Conservation (phyloP, 2,797 vertebrate species). For the Rhinoraja longicauda region DNA sequence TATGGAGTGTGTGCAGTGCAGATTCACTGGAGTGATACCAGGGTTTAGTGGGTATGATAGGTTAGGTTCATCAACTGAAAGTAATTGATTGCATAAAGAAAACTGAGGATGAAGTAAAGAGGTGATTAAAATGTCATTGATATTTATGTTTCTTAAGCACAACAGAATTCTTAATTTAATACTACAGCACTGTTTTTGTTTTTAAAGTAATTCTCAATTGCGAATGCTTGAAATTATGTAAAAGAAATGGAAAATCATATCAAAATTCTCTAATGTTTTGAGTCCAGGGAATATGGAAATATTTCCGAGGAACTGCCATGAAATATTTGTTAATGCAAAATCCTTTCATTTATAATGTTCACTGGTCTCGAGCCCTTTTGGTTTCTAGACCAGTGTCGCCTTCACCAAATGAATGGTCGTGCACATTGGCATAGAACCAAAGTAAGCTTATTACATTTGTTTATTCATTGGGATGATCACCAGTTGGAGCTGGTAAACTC, state of each 20-base stretch:
- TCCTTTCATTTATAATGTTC: neutral
- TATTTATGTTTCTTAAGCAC: neutral
- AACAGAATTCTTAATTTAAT: neutral
- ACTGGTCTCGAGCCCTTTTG: neutral
- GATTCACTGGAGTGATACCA: too few relatives aligned
- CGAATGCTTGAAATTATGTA: neutral
- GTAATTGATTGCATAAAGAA: too few relatives aligned
- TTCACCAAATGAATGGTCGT: neutral
- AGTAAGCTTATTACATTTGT: neutral
- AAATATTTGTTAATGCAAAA: neutral
- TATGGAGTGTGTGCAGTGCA: too few relatives aligned
- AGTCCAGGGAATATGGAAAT: neutral
- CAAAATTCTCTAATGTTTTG: neutral
- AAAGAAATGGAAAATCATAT: neutral
- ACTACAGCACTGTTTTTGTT: neutral
- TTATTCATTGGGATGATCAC: neutral
- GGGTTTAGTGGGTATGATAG: too few relatives aligned
- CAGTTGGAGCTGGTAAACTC: neutral
- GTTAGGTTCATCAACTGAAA: too few relatives aligned
- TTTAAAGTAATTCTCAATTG: neutral
- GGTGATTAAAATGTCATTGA: neutral
- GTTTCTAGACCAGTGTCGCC: neutral
- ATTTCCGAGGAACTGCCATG: neutral
- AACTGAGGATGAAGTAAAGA: neutral
- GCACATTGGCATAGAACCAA: neutral